Conservation (phyloP, 2,113 vertebrate genomes). For the Oplegnathus fasciatus region DNA sequence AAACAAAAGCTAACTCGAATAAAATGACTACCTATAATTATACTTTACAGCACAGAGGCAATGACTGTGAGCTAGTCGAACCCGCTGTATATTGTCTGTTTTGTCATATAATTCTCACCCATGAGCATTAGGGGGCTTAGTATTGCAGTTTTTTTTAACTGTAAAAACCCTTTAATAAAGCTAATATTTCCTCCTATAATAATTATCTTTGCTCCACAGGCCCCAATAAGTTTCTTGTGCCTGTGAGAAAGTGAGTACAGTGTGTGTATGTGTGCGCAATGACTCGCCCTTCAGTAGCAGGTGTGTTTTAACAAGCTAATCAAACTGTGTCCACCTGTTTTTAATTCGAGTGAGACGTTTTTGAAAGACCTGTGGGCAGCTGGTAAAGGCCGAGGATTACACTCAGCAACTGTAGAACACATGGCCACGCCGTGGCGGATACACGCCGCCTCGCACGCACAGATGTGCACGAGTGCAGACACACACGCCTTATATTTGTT, state of each 20-base stretch:
- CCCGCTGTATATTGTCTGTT: neutral
- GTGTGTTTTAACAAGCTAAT: constrained; percentile 80
- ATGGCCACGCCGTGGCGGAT: constrained; percentile 54
- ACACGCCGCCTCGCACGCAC: constrained; percentile 2
- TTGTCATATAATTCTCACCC: constrained; percentile 1
- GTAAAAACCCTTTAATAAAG: constrained; percentile 34
- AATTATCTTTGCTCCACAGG: constrained; percentile 56
- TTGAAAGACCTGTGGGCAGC: constrained; percentile 69
- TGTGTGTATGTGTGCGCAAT: constrained; percentile 2
- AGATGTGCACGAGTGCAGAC: constrained; percentile 17
- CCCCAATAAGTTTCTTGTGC: constrained; percentile 19
- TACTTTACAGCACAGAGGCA: neutral
- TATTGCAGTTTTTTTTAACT: neutral
- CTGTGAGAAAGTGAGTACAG: neutral
- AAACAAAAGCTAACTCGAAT: neutral
- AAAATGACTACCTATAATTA: constrained; percentile 3
- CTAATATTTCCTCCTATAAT: constrained; percentile 45
- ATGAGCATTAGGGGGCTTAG: constrained; percentile 12
- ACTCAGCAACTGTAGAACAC: constrained; percentile 68
- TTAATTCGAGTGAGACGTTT: constrained; percentile 71
- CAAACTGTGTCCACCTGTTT: constrained; percentile 77
- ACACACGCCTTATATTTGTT: constrained; percentile 32
- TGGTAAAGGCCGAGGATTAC: constrained; percentile 71
- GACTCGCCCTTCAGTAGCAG: constrained; percentile 59
- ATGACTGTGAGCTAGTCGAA: neutral